Evolutionary conservation across 2,113 vertebrate genomes (phyloP), one percentile per base, ranked within the genome.

Genomic region (Cottus gobio): DNA sequence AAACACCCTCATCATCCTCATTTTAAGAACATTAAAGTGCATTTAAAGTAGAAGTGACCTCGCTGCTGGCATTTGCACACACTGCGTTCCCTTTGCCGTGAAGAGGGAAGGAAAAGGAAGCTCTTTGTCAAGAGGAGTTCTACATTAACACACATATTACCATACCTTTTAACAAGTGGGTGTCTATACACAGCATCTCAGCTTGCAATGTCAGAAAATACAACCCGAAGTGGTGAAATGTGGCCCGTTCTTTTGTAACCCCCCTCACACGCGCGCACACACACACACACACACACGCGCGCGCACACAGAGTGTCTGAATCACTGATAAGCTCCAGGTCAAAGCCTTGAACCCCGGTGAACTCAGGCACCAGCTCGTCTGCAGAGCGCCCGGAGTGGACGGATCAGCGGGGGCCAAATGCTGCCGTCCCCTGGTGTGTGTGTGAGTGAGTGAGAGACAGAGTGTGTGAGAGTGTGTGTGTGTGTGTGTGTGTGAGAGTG

Each of bases 311-410:
- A 75, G 70, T 82, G 80, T 86, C 76, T 63, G 71, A 16, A 24
- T 20, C 72, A 30, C 82, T 84, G 91, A 88, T 92, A 87, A 91
- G 83, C 44, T 84, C 64, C 7, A 71, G 71, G 82, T 88, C 75
- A 84, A 84, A 91, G 85, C 70, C 87, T 85, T 84, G 89, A 92
- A 92, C 88, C 87, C 60, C 24, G 22, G 77, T 75, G 79, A 89
- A 89, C 73, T 77, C 66, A 86, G 93, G 90, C 93, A 91, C 92
- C 93, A 87, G 79, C 71, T 73, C 65, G 92, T 93, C 91, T 93
- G 90, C 81, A n/a, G 52, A 69, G 70, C 34, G 30, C 72, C 66
- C 37, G 52, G 60, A 86, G 79, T 56, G 83, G 76, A 89, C 70
- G 31, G 20, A 89, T 79, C 87, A 75, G 75, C 22, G 80, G 88